Evolutionary conservation across 2,113 vertebrate genomes (phyloP), one percentile per base, ranked within the genome.

Genomic region (Ageneiosus marmoratus): DNA sequence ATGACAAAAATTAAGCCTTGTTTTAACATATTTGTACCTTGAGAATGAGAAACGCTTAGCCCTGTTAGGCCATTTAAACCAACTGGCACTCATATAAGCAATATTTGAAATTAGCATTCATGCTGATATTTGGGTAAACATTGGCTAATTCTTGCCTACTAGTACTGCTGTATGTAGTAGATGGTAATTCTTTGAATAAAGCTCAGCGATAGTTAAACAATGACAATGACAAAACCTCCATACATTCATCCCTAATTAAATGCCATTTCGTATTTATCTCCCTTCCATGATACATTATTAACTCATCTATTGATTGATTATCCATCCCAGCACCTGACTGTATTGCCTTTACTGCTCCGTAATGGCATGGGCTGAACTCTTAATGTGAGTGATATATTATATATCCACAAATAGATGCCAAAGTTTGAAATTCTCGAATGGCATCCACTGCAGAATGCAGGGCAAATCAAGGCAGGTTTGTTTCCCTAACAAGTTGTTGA

Each of bases 161-260:
- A 18, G 46, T 7, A 20, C 18, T 2, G 5, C 34, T 73, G n/a
- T 22, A 75, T 16, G 73, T 55, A 5, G 2, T 24, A 27, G 10
- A 1, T 72, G 22, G 70, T 3, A 41, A 41, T 41, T 41, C 48
- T 20, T 56, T 34, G 65, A 24, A 20, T 74, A 9, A 72, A 70
- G 51, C 73, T 51, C 60, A 16, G 69, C 79, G 56, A 58, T 32
- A 70, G 37, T 46, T 56, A 9, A 72, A 77, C 56, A 74, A 82
- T 7, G 50, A 29, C 60, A 41, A 83, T 74, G 77, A 73, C 83
- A 85, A 84, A 85, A 65, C 70, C 60, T 77, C 80, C 75, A 82
- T 24, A 41, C 85, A 89, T 85, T 77, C 84, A 89, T 88, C 83
- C 67, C 27, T 85, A 89, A 88, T 88, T 82, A 85, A 87, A 89